These are phyloP conservation scores for Sebastes variabilis DNA, from an alignment of 2,797 vertebrate genomes.

Conservation along the genomic window DNA sequence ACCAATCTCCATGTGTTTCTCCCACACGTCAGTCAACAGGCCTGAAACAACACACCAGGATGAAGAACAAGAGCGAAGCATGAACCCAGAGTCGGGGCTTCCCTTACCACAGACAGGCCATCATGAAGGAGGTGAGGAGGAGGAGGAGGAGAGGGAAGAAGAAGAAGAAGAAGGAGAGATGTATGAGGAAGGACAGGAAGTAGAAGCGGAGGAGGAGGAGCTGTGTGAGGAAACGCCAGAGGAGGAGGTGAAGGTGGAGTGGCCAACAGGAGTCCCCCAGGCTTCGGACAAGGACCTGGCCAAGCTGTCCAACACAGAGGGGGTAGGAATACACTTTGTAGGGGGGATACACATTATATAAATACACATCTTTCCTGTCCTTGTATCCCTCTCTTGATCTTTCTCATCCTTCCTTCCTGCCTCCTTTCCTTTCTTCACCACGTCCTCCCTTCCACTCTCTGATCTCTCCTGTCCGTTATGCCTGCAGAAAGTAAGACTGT, in stretches of 20 bases:
- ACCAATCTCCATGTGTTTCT: background rate
- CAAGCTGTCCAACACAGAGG: slow-evolving; percentile 89
- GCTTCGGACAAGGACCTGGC: slow-evolving; percentile 91
- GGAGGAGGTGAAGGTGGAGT: slow-evolving; percentile 78
- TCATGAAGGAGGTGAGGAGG: slow-evolving; percentile 26
- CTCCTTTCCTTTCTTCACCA: background rate
- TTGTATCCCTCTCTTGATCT: background rate
- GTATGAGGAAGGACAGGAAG: slow-evolving; percentile 65
- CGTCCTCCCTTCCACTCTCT: background rate
- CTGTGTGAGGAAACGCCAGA: slow-evolving; percentile 70
- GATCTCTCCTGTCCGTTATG: background rate
- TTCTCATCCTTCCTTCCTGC: slow-evolving; percentile 1
- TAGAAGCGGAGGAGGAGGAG: slow-evolving; percentile 63
- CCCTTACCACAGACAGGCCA: background rate
- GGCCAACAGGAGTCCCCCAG: slow-evolving; percentile 84
- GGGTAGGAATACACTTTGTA: slow-evolving; percentile 77
- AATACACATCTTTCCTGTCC: background rate
- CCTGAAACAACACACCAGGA: background rate
- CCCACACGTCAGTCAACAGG: slow-evolving; percentile 15
- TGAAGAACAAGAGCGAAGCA: slow-evolving; percentile 10
- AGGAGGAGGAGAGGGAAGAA: slow-evolving; percentile 41
- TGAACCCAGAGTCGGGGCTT: background rate
- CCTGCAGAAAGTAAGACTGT: background rate
- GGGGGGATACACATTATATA: background rate
- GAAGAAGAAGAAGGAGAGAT: slow-evolving; percentile 44